Base-by-base conservation (phyloP, 2,888 invertebrate species). In the Dione vanillae region DNA sequence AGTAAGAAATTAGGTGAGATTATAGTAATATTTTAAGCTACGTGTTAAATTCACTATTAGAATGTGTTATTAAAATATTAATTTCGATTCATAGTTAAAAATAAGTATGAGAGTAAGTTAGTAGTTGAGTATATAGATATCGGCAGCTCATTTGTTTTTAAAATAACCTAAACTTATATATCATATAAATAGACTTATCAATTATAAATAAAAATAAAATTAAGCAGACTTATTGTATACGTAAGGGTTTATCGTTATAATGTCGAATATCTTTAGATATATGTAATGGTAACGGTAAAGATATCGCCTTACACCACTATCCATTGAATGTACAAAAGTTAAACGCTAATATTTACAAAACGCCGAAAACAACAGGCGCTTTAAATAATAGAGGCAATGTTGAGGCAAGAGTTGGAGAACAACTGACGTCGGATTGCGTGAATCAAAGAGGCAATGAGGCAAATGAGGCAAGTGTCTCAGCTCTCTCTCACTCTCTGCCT, bases 251-350 rank as follows among this genome's bases (percentile, higher is more conserved):
- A 69, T 67, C 67, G 71, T 72, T 74, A 67, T 67, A 40, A 49
- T 20, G 27, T 71, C 67, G 27, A 64, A 40, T 72, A 67, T 58
- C 35, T n/a, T 67, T 61, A 72, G 47, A 65, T 65, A 64, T 70
- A 72, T 72, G 27, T 27, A 27, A 3, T 74, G 74, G 72, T 74
- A 72, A 74, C 72, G 67, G 70, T 68, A 67, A 65, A 68, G 54
- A 70, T 70, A 66, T 67, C 59, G 67, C 72, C 69, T 71, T 69
- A 73, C 54, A 69, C 65, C 71, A 69, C 69, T 74, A 68, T 67
- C 73, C 67, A 59, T 65, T 69, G 47, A 71, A 72, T 67, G 52
- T 71, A 71, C 69, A 67, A 56, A 62, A 56, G 62, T 64, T 56
- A 69, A 7, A 9, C 10, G 16, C 49, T 69, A 65, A 67, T 58